Percentiles rank a stretch among this genome's conserved stretches.
phyloP scores from a whole-genome alignment of 2,888 invertebrate genomes.

The Standfussiana lucernea region DNA sequence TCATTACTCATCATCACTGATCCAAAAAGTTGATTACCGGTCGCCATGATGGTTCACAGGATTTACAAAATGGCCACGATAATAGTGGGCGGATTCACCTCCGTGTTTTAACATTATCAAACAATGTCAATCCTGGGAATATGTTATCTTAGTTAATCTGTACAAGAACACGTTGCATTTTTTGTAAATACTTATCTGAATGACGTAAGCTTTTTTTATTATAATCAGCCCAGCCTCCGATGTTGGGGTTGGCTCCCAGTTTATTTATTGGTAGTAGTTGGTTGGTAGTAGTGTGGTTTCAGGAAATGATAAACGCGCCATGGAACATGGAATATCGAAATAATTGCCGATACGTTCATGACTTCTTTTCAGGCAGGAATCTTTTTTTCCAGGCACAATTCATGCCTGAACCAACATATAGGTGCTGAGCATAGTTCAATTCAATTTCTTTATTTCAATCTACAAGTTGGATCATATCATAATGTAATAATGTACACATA shows the following conservation, averaged over 20 bases:
- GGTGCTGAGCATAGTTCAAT: not conserved
- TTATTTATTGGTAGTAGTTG: not conserved
- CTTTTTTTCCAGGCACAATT: not conserved
- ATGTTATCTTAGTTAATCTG: conserved; percentile 63
- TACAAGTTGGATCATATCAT: too few species aligned
- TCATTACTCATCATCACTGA: conserved; percentile 85
- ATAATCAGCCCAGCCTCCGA: not conserved
- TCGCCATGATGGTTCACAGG: conserved; percentile 86
- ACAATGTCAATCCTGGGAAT: conserved; percentile 66
- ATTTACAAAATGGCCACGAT: conserved; percentile 78
- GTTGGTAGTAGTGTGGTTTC: too few species aligned
- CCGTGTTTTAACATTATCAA: conserved; percentile 68
- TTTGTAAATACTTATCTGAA: conserved; percentile 17
- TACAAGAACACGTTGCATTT: conserved; percentile 57
- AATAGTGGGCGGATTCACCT: conserved; percentile 77
- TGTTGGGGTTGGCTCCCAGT: not conserved
- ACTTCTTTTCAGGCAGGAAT: not conserved
- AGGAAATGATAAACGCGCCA: not conserved
- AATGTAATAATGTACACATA: too few species aligned
- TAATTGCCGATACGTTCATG: not conserved
- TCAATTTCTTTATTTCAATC: too few species aligned
- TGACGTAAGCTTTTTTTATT: conserved; percentile 12
- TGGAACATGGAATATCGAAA: not conserved
- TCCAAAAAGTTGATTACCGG: conserved; percentile 81
- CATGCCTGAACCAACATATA: not conserved